Evolutionary conservation across 2,797 vertebrate species (phyloP).

Genomic region (Pachyuromys duprasi): DNA sequence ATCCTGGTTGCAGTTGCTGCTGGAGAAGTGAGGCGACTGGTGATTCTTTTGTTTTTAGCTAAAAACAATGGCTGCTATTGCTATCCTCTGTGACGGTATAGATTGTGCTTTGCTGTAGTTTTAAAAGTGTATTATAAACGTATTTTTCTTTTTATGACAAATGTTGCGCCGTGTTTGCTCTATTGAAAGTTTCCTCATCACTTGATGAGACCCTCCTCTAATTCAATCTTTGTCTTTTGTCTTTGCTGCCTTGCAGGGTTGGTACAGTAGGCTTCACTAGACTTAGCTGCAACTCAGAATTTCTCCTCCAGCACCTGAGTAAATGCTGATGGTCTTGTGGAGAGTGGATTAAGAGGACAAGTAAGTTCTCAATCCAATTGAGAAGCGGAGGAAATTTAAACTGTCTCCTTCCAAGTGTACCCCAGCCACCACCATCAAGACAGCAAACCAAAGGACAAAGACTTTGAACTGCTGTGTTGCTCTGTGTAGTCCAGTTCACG

Average conservation of each 20-base stretch:
- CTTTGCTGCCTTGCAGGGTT: constrained; percentile 99
- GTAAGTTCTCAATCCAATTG: constrained; percentile 90
- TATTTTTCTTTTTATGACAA: constrained; percentile 68
- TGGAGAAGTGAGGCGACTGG: background rate
- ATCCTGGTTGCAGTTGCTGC: background rate
- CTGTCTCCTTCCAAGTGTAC: constrained; percentile 88
- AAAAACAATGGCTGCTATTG: constrained; percentile 36
- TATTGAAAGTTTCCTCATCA: constrained; percentile 87
- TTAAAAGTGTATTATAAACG: constrained; percentile 36
- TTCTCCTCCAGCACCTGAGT: constrained; percentile 92
- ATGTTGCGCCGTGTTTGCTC: constrained; percentile 86
- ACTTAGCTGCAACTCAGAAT: constrained; percentile 93
- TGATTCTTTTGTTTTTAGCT: constrained; percentile 50
- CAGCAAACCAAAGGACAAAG: constrained; percentile 96
- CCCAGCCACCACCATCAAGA: constrained; percentile 92
- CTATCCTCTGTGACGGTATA: background rate
- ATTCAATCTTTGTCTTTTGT: constrained; percentile 95
- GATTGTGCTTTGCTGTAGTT: constrained; percentile 51
- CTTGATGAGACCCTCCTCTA: constrained; percentile 89
- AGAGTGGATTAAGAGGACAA: constrained; percentile 92
- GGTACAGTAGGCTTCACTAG: constrained; percentile 94
- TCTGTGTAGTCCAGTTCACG: constrained; percentile 88
- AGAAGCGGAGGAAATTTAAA: constrained; percentile 90
- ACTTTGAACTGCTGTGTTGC: constrained; percentile 88
- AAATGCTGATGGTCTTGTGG: constrained; percentile 93